A percentile compares a stretch with the other conserved stretches of the same genome.
phyloP scores from a whole-genome alignment of 2,113 vertebrate species.

The Ursus arctos region DNA sequence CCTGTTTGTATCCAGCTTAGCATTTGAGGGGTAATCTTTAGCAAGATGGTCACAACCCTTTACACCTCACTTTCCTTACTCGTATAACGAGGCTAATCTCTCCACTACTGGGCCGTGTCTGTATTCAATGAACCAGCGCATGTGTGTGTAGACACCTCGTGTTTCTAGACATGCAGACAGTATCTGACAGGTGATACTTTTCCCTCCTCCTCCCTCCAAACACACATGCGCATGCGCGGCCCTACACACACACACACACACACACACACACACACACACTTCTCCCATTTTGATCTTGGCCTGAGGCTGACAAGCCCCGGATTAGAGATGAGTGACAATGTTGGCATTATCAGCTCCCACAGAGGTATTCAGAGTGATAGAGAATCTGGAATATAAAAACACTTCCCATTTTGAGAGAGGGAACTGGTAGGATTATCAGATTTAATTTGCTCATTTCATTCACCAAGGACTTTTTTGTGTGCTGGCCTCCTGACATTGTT shows the following conservation, averaged over 20 bases:
- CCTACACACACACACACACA: not conserved
- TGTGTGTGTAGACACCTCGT: not conserved
- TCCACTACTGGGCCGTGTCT: accelerated
- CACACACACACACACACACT: no score
- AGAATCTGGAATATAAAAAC: not conserved
- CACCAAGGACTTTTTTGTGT: not conserved
- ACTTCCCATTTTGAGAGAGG: not conserved
- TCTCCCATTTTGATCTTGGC: not conserved
- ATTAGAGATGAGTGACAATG: not conserved
- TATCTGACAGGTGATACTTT: not conserved
- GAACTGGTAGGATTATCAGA: not conserved
- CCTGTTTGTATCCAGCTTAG: not conserved
- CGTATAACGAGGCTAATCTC: not conserved
- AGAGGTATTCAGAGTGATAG: constrained; percentile 15
- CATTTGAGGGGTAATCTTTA: not conserved
- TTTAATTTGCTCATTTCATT: not conserved
- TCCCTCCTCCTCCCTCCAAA: no score
- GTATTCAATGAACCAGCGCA: accelerated
- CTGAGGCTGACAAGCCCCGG: not conserved
- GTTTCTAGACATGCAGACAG: not conserved
- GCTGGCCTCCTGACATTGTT: not conserved
- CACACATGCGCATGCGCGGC: no score
- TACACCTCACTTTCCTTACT: not conserved
- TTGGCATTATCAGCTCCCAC: not conserved
- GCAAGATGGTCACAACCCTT: not conserved